Conservation (phyloP, 35 echinoderm and acorn worm species). For the Lytechinus variegatus region DNA sequence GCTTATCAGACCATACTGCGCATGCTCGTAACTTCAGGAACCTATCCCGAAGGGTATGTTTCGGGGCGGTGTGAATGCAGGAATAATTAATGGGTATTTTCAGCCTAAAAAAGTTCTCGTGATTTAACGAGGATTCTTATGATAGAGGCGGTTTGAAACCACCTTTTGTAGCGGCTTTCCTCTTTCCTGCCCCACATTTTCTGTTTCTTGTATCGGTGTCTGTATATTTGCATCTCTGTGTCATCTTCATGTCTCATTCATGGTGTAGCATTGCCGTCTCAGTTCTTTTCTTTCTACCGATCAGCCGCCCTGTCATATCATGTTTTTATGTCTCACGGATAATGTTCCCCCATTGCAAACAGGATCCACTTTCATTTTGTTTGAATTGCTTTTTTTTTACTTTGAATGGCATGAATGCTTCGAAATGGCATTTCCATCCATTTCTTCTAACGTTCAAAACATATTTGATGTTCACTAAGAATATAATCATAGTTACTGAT, state of each 20-base stretch:
- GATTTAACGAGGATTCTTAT: too few relatives aligned
- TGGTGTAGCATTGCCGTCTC: background rate
- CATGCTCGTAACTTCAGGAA: too few relatives aligned
- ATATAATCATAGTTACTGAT: too few relatives aligned
- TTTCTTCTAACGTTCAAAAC: too few relatives aligned
- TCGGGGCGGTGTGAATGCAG: too few relatives aligned
- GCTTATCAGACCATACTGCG: too few relatives aligned
- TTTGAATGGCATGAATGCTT: background rate
- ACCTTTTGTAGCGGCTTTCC: background rate
- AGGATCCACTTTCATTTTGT: background rate
- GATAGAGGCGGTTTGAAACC: too few relatives aligned
- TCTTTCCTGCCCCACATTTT: background rate
- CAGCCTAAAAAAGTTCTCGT: too few relatives aligned
- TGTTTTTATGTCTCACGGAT: background rate
- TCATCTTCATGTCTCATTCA: slow-evolving; percentile 13
- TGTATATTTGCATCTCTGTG: background rate
- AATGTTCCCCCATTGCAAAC: background rate
- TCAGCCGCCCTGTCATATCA: background rate
- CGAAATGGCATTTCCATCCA: too few relatives aligned
- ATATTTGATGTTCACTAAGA: too few relatives aligned
- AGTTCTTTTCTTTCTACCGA: background rate
- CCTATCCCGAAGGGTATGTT: too few relatives aligned
- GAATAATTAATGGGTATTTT: too few relatives aligned
- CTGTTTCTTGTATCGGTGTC: background rate
- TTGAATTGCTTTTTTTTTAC: background rate